A percentile compares a stretch with the other conserved stretches of the same genome.
Conservation (phyloP, 2,113 vertebrate species). For the Alexandromys fortis region DNA sequence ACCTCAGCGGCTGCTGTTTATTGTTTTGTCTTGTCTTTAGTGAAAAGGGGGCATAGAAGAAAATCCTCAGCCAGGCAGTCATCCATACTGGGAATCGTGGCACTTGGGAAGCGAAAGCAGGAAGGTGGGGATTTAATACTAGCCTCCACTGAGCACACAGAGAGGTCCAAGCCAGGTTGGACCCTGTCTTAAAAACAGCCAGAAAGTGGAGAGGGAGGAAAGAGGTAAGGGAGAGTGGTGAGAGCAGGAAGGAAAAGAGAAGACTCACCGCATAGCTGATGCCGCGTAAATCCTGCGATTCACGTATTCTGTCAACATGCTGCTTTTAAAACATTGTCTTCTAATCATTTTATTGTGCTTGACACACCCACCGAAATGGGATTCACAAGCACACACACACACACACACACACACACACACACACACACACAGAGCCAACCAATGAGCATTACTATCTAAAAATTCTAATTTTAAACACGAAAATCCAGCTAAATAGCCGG, state of each 20-base stretch:
- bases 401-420: too few species aligned
- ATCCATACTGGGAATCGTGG: not conserved
- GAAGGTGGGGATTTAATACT: too few species aligned
- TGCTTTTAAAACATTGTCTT: slow-evolving; percentile 9
- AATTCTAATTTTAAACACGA: slow-evolving; percentile 55
- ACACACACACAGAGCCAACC: not conserved
- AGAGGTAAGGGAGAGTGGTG: not conserved
- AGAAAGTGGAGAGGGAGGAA: not conserved
- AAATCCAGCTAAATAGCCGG: slow-evolving; percentile 47
- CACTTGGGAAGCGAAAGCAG: not conserved
- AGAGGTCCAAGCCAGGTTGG: not conserved
- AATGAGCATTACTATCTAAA: not conserved
- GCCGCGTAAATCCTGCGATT: not conserved
- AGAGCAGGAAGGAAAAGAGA: not conserved
- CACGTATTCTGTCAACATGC: not conserved
- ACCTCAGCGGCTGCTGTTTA: not conserved
- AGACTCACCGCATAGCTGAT: not conserved
- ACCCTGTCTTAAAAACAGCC: not conserved
- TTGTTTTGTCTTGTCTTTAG: not conserved
- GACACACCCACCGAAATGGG: too few species aligned
- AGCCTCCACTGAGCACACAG: not conserved
- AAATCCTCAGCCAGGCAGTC: not conserved
- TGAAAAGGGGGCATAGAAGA: not conserved
- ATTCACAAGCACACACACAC: too few species aligned
- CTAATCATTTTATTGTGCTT: not conserved